A percentile compares a stretch with the other conserved stretches of the same genome.
phyloP scores from a whole-genome alignment of 2,113 vertebrate species.

The Takifugu bimaculatus region DNA sequence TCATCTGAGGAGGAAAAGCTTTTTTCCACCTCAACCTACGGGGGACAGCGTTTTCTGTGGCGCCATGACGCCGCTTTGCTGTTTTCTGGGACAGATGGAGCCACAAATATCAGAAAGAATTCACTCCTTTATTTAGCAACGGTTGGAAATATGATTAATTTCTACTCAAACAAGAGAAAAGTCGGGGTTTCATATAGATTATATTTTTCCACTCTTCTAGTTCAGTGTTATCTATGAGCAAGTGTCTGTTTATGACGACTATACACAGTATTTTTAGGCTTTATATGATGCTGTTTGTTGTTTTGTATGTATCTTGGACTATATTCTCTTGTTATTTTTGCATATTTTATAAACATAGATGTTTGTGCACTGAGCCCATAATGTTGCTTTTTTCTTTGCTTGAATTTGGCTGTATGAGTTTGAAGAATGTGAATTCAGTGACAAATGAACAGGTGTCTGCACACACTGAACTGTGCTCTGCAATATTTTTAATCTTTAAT shows the following conservation, averaged over 20 bases:
- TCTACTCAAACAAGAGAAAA: no score
- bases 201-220: neutral
- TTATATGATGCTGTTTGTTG: neutral
- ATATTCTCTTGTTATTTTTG: neutral
- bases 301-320: neutral
- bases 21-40: conserved; percentile 1
- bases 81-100: conserved; percentile 5
- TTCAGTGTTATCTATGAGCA: no score
- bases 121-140: neutral
- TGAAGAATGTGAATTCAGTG: conserved; percentile 11
- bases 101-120: neutral
- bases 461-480: conserved; percentile 59
- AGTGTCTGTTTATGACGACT: neutral
- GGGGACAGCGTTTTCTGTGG: neutral
- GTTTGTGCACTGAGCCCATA: conserved; percentile 20
- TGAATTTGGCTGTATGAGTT: conserved; percentile 30
- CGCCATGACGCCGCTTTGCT: neutral
- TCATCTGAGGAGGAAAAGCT: conserved; percentile 77
- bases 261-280: neutral
- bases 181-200: neutral
- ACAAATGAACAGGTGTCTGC: conserved; percentile 64
- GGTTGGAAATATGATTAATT: neutral
- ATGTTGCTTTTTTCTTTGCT: neutral
- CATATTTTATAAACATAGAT: conserved; percentile 16
- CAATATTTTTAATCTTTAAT: conserved; percentile 14